These are phyloP conservation scores for Trichopria drosophilae DNA, from an alignment of 2,888 invertebrate genomes.

Conservation along the genomic window DNA sequence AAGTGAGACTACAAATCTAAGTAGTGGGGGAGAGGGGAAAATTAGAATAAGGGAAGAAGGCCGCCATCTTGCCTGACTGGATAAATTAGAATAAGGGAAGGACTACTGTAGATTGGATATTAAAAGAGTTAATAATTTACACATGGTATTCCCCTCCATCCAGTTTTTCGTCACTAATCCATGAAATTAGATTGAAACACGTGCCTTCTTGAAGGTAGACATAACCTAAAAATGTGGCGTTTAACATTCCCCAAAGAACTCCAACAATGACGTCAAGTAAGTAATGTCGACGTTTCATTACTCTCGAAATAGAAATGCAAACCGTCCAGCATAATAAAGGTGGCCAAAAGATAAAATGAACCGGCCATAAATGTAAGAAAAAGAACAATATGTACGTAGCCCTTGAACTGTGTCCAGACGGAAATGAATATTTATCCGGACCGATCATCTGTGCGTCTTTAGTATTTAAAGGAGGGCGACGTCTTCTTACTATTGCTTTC, in stretches of 20 bases:
- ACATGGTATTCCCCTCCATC: conserved; percentile 74
- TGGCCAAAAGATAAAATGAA: conserved; percentile 65
- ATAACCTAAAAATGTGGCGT: conserved; percentile 67
- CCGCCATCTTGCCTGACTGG: no score
- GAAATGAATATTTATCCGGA: conserved; percentile 90
- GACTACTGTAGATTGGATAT: no score
- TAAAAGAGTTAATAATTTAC: no score
- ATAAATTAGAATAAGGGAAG: no score
- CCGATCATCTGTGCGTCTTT: conserved; percentile 74
- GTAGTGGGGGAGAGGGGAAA: no score
- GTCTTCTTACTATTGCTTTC: conserved; percentile 77
- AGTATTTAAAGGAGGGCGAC: conserved; percentile 70
- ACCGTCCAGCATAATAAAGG: conserved; percentile 75
- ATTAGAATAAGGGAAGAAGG: no score
- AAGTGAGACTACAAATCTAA: no score
- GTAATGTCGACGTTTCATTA: conserved; percentile 84
- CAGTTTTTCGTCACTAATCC: conserved; percentile 69
- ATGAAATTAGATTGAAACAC: conserved; percentile 64
- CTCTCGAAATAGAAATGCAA: conserved; percentile 75
- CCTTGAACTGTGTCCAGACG: conserved; percentile 92
- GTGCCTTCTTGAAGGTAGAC: conserved; percentile 73
- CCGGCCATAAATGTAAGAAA: conserved; percentile 68
- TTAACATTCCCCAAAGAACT: conserved; percentile 70
- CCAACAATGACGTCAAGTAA: conserved; percentile 83
- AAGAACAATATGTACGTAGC: conserved; percentile 76